Evolutionary conservation across 1,140 invertebrate genomes (phyloP).

Genomic region (Drosophila repletoides): DNA sequence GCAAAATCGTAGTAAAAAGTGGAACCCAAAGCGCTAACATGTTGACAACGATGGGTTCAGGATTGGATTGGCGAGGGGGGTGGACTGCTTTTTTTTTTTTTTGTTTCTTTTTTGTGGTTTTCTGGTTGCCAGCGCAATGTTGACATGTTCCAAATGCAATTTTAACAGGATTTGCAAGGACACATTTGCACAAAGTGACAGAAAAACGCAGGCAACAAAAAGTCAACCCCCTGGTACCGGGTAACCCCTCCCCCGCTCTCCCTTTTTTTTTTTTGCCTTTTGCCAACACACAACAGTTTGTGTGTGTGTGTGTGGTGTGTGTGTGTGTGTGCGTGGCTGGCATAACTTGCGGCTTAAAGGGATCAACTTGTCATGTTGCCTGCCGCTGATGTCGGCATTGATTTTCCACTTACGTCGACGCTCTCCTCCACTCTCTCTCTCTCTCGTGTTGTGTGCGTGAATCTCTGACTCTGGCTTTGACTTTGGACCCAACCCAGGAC

Average conservation of each 20-base stretch:
- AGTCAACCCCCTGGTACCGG: slow-evolving; percentile 49
- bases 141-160: slow-evolving; percentile 81
- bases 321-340: slow-evolving; percentile 67
- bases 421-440: neutral
- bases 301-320: slow-evolving; percentile 44
- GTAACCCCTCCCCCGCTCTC: neutral
- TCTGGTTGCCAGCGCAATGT: slow-evolving; percentile 66
- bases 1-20: slow-evolving; percentile 43
- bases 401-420: slow-evolving; percentile 65
- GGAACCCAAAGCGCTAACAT: slow-evolving; percentile 25
- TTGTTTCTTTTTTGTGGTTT: slow-evolving; percentile 56
- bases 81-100: slow-evolving; percentile 22
- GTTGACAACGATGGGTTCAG: slow-evolving; percentile 8
- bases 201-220: slow-evolving; percentile 77
- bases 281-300: neutral
- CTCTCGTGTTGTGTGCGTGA: neutral
- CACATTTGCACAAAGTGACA: slow-evolving; percentile 78
- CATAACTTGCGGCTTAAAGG: slow-evolving; percentile 81
- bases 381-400: slow-evolving; percentile 67
- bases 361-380: slow-evolving; percentile 76
- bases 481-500: slow-evolving; percentile 2
- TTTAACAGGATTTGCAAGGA: slow-evolving; percentile 81
- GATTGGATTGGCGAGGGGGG: neutral
- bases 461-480: neutral
- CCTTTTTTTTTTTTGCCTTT: neutral